Evolutionary conservation across 2,113 vertebrate genomes (phyloP), one percentile per base, ranked within the genome.

Genomic region (Mixornis gularis): DNA sequence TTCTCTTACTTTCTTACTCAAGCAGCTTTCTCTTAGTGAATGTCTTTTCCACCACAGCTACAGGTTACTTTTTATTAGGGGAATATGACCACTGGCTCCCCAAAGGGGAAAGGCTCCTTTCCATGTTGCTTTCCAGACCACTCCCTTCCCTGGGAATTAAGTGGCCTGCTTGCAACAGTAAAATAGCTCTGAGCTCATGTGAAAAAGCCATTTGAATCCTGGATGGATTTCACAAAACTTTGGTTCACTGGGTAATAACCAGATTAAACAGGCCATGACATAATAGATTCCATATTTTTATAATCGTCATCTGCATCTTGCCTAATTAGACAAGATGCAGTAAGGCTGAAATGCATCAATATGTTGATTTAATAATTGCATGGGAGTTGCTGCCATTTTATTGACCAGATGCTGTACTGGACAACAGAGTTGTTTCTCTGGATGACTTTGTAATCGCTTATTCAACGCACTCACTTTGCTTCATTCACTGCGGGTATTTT

Each of bases 161-260:
- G 48, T 63, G 48, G 78, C 25, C 74, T 87, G 62, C 43, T 87
- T 85, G 68, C 51, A 92, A 87, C n/a, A 89, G 52, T 94, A 85
- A 92, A 89, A 79, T 12, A 80, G 90, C 88, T 92, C 87, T 93
- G 80, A 95, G 85, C 65, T 92, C 86, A 92, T 92, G 70, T 92
- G 92, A 95, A 95, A 94, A 94, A 92, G 11, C 17, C 66, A 89
- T 95, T 83, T 93, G 64, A 55, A 77, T 85, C 59, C 93, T 92
- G 78, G 89, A 91, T 49, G 43, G 43, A 36, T 96, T 94, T 87
- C 81, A 79, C 73, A 87, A 95, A 93, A 85, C 73, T 40, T 27
- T 21, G 64, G 43, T 70, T 94, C 68, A 30, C 15, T 78, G 90
- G 59, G 82, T 70, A 95, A 80, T 29, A 92, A 90, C 89, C 81